Conservation (phyloP, 2,888 invertebrate species). For the Plebejus argus region DNA sequence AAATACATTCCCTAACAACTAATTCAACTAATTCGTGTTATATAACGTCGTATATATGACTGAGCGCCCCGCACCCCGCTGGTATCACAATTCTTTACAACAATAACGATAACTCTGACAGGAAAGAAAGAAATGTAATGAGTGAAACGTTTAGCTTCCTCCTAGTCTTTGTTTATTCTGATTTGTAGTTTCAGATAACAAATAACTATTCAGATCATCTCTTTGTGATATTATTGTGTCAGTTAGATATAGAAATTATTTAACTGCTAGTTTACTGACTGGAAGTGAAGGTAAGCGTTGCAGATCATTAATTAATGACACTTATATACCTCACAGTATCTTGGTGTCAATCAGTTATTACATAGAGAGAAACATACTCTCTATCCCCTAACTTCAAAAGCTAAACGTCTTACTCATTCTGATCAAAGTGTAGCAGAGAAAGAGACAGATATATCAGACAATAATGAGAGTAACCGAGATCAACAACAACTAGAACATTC, state of each 20-base stretch:
- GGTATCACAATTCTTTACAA: slow-evolving; percentile 69
- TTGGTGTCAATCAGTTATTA: no score
- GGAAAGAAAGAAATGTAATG: slow-evolving; percentile 49
- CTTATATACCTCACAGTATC: no score
- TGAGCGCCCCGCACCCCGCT: slow-evolving; percentile 55
- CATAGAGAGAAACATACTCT: no score
- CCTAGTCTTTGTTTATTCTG: neutral
- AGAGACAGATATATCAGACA: slow-evolving; percentile 6
- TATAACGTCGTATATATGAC: slow-evolving; percentile 33
- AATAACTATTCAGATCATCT: neutral
- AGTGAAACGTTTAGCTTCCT: slow-evolving; percentile 46
- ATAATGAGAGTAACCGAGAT: slow-evolving; percentile 27
- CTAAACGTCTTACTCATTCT: neutral
- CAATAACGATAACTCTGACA: slow-evolving; percentile 48
- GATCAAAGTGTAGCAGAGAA: slow-evolving; percentile 9
- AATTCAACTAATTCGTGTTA: slow-evolving; percentile 63
- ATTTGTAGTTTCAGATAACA: neutral
- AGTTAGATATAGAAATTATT: neutral
- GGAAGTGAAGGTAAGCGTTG: neutral
- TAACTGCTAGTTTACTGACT: neutral
- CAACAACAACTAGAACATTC: slow-evolving; percentile 63
- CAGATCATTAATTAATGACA: no score
- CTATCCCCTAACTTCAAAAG: neutral
- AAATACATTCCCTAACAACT: slow-evolving; percentile 73
- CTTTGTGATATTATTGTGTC: neutral